Evolutionary conservation across 2,888 invertebrate species (phyloP).

Genomic region (Spodoptera picta): DNA sequence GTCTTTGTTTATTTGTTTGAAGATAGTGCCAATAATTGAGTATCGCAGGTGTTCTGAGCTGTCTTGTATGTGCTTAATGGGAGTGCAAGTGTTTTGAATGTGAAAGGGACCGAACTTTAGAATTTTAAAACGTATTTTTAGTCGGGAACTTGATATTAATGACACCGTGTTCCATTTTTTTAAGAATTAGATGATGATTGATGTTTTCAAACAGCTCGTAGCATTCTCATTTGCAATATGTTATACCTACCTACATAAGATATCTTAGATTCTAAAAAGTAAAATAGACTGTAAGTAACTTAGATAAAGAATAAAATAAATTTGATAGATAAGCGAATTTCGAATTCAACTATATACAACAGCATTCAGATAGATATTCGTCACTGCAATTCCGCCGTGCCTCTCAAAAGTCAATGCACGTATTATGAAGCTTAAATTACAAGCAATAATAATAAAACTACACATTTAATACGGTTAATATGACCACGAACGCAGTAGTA

Average conservation of each 20-base stretch:
- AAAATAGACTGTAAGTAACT: too few relatives aligned
- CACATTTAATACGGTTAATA: slow-evolving; percentile 53
- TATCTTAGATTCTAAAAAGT: too few relatives aligned
- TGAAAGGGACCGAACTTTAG: slow-evolving; percentile 1
- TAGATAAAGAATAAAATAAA: too few relatives aligned
- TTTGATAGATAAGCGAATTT: too few relatives aligned
- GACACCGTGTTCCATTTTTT: too few relatives aligned
- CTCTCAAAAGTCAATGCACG: slow-evolving; percentile 39
- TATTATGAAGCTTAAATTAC: slow-evolving; percentile 49
- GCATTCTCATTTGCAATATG: too few relatives aligned
- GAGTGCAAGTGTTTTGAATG: slow-evolving; percentile 9
- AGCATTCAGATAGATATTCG: background rate
- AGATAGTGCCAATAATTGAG: slow-evolving; percentile 40
- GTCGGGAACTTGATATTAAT: too few relatives aligned
- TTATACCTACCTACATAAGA: too few relatives aligned
- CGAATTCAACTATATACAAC: slow-evolving; percentile 1
- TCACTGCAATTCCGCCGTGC: slow-evolving; percentile 12
- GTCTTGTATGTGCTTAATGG: slow-evolving; percentile 7
- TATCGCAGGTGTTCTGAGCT: slow-evolving; percentile 32
- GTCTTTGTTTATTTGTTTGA: slow-evolving; percentile 30
- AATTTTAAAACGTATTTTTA: background rate
- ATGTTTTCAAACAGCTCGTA: too few relatives aligned
- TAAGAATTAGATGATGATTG: too few relatives aligned
- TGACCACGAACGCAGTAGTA: slow-evolving; percentile 10
- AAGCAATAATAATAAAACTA: slow-evolving; percentile 56